Evolutionary conservation across 64 coral and sea anemone genomes (phyloP).

Genomic region (Pachyseris speciosa): DNA sequence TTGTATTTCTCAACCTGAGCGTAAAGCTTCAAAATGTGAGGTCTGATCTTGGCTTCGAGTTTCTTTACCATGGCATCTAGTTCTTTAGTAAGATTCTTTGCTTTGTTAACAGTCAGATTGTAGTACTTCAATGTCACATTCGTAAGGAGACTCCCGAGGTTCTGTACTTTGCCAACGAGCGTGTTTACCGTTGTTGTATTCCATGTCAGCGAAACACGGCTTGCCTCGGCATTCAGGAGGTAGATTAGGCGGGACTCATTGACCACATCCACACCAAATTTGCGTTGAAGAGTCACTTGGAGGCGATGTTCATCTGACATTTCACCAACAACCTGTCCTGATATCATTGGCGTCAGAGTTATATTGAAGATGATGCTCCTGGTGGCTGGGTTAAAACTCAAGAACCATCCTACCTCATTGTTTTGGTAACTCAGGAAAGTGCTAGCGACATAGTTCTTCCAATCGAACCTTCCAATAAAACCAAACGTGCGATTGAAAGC

Average conservation of each 20-base stretch:
- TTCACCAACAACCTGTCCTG: constrained; percentile 84
- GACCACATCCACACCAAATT: constrained; percentile 76
- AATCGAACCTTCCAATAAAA: constrained; percentile 85
- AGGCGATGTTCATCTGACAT: constrained; percentile 77
- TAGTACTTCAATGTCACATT: constrained; percentile 79
- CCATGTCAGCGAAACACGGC: constrained; percentile 80
- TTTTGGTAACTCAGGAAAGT: constrained; percentile 73
- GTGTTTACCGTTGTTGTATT: constrained; percentile 82
- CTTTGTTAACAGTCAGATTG: constrained; percentile 71
- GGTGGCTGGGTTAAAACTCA: constrained; percentile 62
- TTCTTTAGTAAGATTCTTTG: constrained; percentile 76
- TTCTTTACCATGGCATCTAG: constrained; percentile 61
- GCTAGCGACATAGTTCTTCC: constrained; percentile 76
- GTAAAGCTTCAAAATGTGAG: constrained; percentile 68
- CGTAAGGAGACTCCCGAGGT: constrained; percentile 48
- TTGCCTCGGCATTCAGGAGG: constrained; percentile 67
- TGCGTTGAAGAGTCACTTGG: constrained; percentile 84
- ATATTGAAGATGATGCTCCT: constrained; percentile 89
- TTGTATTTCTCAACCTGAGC: constrained; percentile 59
- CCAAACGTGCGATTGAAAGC: constrained; percentile 72
- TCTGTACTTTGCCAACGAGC: constrained; percentile 34
- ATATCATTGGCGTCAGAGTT: constrained; percentile 75
- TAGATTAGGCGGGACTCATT: constrained; percentile 85
- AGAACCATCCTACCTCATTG: constrained; percentile 75
- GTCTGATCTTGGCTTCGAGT: constrained; percentile 71